These are phyloP conservation scores for Chloebia gouldiae DNA, from an alignment of 2,113 vertebrate genomes.

Conservation along the genomic window DNA sequence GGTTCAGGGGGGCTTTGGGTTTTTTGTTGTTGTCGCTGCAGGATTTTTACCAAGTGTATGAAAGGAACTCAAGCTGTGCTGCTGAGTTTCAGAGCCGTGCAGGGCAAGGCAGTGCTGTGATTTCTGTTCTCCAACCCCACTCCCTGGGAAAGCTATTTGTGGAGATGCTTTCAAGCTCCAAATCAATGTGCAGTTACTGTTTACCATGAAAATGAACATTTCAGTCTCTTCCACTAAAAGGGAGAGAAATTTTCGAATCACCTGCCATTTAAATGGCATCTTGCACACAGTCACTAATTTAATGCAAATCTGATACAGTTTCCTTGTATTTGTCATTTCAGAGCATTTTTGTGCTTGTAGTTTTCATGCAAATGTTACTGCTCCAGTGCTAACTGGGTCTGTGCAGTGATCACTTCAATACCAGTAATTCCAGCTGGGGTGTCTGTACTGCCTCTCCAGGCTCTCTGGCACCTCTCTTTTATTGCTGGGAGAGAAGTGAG, in stretches of 20 bases:
- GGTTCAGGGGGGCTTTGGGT: neutral
- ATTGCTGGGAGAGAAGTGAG: neutral
- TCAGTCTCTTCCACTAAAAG: slow-evolving; percentile 33
- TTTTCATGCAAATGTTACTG: slow-evolving; percentile 49
- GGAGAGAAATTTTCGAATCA: slow-evolving; percentile 57
- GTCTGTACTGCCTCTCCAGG: neutral
- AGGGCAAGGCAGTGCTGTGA: neutral
- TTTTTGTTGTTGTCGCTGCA: neutral
- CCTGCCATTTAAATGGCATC: slow-evolving; percentile 64
- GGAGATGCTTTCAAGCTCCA: slow-evolving; percentile 34
- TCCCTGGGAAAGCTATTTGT: slow-evolving; percentile 21
- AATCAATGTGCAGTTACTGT: slow-evolving; percentile 45
- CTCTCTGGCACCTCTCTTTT: slow-evolving; percentile 18
- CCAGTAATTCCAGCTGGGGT: slow-evolving; percentile 31
- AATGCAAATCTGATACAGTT: slow-evolving; percentile 58
- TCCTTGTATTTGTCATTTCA: slow-evolving; percentile 51
- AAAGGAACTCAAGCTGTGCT: slow-evolving; percentile 11
- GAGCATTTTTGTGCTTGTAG: slow-evolving; percentile 24
- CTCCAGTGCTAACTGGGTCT: slow-evolving; percentile 42
- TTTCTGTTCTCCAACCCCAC: neutral
- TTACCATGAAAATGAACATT: slow-evolving; percentile 66
- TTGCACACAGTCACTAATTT: slow-evolving; percentile 51
- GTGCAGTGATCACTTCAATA: slow-evolving; percentile 17
- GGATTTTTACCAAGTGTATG: neutral
- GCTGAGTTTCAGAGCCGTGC: neutral